phyloP scores from a whole-genome alignment of 2,888 invertebrate species.

The Candidula unifasciata region DNA sequence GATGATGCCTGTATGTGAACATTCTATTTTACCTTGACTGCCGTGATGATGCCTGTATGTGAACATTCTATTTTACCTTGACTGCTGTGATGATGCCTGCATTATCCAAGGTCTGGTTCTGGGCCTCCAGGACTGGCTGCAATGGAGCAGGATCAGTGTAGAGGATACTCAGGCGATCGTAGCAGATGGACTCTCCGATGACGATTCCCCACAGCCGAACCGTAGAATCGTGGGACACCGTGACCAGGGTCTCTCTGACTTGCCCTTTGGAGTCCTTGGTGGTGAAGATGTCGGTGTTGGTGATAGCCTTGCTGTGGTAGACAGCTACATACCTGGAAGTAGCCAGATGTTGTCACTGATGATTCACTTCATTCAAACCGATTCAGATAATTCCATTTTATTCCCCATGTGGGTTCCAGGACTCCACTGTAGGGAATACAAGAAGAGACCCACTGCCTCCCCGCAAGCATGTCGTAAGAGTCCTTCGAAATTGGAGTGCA shows the following conservation, averaged over 20 bases:
- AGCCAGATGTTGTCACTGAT: too few species aligned
- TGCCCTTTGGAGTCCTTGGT: conserved; percentile 17
- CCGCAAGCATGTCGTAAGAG: too few species aligned
- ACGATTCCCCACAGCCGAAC: conserved; percentile 43
- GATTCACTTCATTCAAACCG: too few species aligned
- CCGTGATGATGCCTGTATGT: too few species aligned
- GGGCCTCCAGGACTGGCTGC: not conserved
- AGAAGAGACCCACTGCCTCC: too few species aligned
- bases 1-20: too few species aligned
- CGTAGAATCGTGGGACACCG: conserved; percentile 44
- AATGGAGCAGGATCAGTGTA: conserved; percentile 27
- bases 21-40: too few species aligned
- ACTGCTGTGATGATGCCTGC: conserved; percentile 37
- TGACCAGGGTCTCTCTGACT: conserved; percentile 41
- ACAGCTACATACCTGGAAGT: conserved; percentile 43
- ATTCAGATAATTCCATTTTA: too few species aligned
- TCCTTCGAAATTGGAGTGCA: too few species aligned
- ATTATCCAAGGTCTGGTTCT: conserved; percentile 13
- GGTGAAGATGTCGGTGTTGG: conserved; percentile 37
- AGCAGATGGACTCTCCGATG: conserved; percentile 43
- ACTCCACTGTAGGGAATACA: too few species aligned
- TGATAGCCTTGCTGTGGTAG: conserved; percentile 45
- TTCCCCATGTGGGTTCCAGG: too few species aligned
- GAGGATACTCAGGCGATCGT: conserved; percentile 41
- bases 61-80: conserved; percentile 41